These are phyloP conservation scores for Lithophane leautieri DNA, from an alignment of 2,888 invertebrate genomes.

Conservation along the genomic window DNA sequence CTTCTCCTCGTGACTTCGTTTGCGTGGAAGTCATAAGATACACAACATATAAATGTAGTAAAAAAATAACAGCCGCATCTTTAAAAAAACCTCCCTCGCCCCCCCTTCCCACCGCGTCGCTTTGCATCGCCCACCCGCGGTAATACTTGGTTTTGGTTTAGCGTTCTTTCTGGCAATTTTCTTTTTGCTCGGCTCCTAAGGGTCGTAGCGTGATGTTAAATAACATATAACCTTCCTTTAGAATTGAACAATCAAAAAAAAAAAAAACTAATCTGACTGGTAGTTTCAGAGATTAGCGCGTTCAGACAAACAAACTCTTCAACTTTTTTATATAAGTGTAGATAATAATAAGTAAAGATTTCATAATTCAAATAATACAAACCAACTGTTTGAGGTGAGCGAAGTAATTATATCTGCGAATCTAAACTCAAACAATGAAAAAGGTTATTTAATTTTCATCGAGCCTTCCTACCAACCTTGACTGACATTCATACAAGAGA, in stretches of 20 bases:
- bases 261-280: background rate
- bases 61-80: background rate
- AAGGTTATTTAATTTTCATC: slow-evolving; percentile 28
- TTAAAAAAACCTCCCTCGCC: background rate
- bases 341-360: no score
- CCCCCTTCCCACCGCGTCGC: background rate
- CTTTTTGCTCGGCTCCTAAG: background rate
- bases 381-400: slow-evolving; percentile 30
- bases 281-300: background rate
- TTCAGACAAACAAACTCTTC: background rate
- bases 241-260: background rate
- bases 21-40: background rate
- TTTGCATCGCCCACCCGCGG: background rate
- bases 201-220: no score
- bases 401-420: slow-evolving; percentile 33
- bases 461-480: slow-evolving; percentile 42
- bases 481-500: slow-evolving; percentile 16
- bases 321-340: background rate
- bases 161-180: background rate
- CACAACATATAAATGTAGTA: background rate
- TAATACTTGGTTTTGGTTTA: background rate
- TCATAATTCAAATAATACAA: slow-evolving; percentile 39
- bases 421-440: slow-evolving; percentile 52
- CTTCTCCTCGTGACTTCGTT: background rate
- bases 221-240: background rate